Conservation (phyloP, 2,888 invertebrate genomes). For the Pseudococcus jackbeardsleyi region DNA sequence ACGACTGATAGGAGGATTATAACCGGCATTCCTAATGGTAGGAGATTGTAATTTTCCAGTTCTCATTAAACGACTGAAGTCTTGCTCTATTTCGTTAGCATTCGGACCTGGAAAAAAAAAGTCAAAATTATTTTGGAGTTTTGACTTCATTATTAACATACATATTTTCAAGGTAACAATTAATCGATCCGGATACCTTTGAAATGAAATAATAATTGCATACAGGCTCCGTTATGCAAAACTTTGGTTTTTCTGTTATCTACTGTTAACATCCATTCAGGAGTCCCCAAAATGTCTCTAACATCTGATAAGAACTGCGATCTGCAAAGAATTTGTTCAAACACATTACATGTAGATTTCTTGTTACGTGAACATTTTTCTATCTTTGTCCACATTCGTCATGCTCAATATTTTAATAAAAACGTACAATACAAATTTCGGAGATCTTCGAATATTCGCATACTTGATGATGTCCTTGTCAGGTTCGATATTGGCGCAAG, state of each 20-base stretch:
- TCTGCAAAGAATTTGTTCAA: slow-evolving; percentile 70
- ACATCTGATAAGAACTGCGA: slow-evolving; percentile 87
- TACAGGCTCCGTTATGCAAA: slow-evolving; percentile 83
- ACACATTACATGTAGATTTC: no score
- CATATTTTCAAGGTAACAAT: no score
- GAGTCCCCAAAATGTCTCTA: slow-evolving; percentile 85
- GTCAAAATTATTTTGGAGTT: neutral
- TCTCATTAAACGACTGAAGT: slow-evolving; percentile 82
- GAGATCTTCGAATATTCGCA: slow-evolving; percentile 87
- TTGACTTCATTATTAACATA: neutral
- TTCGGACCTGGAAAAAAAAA: slow-evolving; percentile 75
- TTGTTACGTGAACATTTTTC: no score
- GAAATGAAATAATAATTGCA: slow-evolving; percentile 89
- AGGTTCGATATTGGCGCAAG: slow-evolving; percentile 92
- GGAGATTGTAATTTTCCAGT: slow-evolving; percentile 82
- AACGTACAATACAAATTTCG: slow-evolving; percentile 88
- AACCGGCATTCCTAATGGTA: slow-evolving; percentile 84
- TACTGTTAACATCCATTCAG: slow-evolving; percentile 90
- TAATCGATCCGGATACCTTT: slow-evolving; percentile 78
- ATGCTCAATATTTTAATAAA: neutral
- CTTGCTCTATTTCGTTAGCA: slow-evolving; percentile 83
- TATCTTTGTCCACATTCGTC: no score
- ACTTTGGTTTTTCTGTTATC: slow-evolving; percentile 85
- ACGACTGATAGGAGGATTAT: slow-evolving; percentile 74
- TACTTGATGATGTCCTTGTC: slow-evolving; percentile 93